Percentiles rank a stretch among this genome's conserved stretches.
phyloP scores from a whole-genome alignment of 2,797 vertebrate genomes.

The Scarus forsteni region DNA sequence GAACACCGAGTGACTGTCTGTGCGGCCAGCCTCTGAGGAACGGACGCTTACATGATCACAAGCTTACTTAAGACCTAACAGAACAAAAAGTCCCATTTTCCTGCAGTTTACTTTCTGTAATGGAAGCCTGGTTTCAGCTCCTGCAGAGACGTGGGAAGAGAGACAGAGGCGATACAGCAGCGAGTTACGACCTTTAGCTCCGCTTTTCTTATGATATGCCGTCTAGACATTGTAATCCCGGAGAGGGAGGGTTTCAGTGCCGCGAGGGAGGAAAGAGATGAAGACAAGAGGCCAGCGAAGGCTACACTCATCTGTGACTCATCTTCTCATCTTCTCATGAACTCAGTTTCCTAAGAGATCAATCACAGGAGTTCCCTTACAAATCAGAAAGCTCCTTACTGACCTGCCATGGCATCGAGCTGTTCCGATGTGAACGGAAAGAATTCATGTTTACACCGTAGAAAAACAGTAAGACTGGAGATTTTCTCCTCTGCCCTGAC shows the following conservation, averaged over 20 bases:
- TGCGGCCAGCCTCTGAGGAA: conserved; percentile 35
- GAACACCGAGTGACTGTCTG: conserved; percentile 44
- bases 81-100: conserved; percentile 39
- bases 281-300: conserved; percentile 19
- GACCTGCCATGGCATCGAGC: neutral
- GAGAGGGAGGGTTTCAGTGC: conserved; percentile 39
- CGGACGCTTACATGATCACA: conserved; percentile 37
- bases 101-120: conserved; percentile 33
- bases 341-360: conserved; percentile 23
- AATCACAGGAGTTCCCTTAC: conserved; percentile 18
- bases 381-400: neutral
- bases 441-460: neutral
- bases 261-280: conserved; percentile 29
- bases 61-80: conserved; percentile 33
- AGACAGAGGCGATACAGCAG: conserved; percentile 5
- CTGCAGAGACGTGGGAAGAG: conserved; percentile 25
- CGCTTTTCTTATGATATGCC: conserved; percentile 43
- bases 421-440: conserved; percentile 6
- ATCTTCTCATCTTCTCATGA: conserved; percentile 32
- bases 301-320: conserved; percentile 28
- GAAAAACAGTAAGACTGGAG: neutral
- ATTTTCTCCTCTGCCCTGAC: conserved; percentile 1
- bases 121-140: conserved; percentile 40
- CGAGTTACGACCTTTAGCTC: conserved; percentile 41
- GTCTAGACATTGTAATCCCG: conserved; percentile 74